A percentile compares a stretch with the other conserved stretches of the same genome.
Evolutionary conservation across 2,113 vertebrate genomes (phyloP).

Genomic region (Balaenoptera acutorostrata): DNA sequence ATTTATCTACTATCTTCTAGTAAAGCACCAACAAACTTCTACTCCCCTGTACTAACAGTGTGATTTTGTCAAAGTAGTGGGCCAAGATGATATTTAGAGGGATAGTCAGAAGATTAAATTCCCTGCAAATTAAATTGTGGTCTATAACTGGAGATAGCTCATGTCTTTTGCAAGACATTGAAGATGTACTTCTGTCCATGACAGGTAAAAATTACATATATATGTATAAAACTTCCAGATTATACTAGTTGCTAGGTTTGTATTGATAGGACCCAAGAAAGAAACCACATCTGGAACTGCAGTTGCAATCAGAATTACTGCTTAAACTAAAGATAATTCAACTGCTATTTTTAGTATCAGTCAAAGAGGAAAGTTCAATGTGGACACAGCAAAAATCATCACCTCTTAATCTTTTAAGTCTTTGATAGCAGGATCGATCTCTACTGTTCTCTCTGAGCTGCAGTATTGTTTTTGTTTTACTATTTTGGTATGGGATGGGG

Average conservation of each 20-base stretch:
- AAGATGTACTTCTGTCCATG: not conserved
- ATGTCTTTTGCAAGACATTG: not conserved
- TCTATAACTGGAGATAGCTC: not conserved
- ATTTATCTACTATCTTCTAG: not conserved
- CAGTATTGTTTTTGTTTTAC: not conserved
- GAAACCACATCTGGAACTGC: not conserved
- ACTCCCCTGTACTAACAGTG: not conserved
- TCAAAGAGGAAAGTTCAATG: not conserved
- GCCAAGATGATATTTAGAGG: not conserved
- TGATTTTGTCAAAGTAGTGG: not conserved
- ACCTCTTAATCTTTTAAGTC: not conserved
- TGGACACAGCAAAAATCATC: not conserved
- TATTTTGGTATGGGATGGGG: not conserved
- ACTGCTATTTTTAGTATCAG: not conserved
- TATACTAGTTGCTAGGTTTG: not conserved
- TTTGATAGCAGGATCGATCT: not conserved
- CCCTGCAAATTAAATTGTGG: not conserved
- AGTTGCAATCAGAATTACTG: not conserved
- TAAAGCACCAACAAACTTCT: not conserved
- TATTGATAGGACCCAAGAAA: not conserved
- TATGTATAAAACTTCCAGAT: not conserved
- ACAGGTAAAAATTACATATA: not conserved
- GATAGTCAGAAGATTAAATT: not conserved
- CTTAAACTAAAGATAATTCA: not conserved
- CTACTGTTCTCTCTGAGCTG: not conserved